Base-by-base conservation (phyloP, 2,113 vertebrate species). In the Cairina moschata region DNA sequence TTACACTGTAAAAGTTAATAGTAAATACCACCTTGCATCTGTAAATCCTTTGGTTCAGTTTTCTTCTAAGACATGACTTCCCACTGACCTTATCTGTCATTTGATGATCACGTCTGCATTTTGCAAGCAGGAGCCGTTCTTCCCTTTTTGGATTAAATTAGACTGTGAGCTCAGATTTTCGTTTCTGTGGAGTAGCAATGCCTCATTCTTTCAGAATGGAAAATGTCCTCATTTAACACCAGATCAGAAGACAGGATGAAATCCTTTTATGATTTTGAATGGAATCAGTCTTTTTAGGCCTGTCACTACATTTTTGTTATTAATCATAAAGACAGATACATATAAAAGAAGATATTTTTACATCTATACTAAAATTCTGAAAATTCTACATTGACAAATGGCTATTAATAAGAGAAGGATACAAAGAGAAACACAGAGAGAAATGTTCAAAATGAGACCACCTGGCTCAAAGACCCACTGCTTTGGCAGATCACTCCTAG, bases 321-420 rank as follows among this genome's bases (percentile, higher is more conserved):
- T 82, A 78, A 87, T 91, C 77, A 79, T 8, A 21, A 68, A 89
- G 86, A 82, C n/a, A 44, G 81, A 60, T 42, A 15, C 9, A 21
- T 38, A 72, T 58, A 76, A 92, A 84, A 86, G 92, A 16, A 91
- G 92, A 1, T 85, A 87, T 87, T 95, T 92, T 95, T 76, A 79
- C 50, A 84, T 36, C 76, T 74, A 2, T 16, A 76, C 79, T 73
- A 58, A 93, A 93, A 91, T 86, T 29, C 79, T 69, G 46, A 40
- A 58, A 74, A 88, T 59, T 83, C 73, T 83, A n/a, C 83, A 5
- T 17, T 92, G 89, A 84, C 29, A 91, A 97, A 91, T 65, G 88
- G 48, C 46, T 71, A 21, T 52, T 84, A 65, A 58, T 86, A 56
- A 72, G n/a, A 63, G n/a, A 44, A 72, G n/a, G 72, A 34, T 54